A percentile compares a stretch with the other conserved stretches of the same genome.
Conservation (phyloP, 1,140 invertebrate species). For the Patella vulgata region DNA sequence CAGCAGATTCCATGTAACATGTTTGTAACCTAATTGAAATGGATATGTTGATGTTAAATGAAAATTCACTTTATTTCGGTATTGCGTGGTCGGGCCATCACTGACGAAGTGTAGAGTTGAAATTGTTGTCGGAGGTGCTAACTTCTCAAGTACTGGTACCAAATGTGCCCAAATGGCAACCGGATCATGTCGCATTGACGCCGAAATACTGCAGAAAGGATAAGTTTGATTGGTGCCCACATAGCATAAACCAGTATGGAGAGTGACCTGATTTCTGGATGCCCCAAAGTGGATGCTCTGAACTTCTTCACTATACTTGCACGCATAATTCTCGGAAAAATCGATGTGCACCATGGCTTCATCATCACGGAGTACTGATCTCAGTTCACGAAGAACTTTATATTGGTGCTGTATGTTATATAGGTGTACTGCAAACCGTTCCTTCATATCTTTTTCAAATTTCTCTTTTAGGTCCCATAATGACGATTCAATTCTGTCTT, state of each 20-base stretch:
- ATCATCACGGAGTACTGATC: neutral
- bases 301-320: conserved; percentile 29
- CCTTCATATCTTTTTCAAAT: conserved; percentile 6
- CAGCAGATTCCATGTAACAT: conserved; percentile 60
- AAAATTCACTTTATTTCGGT: conserved; percentile 19
- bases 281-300: conserved; percentile 33
- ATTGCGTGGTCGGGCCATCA: conserved; percentile 25
- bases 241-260: conserved; percentile 31
- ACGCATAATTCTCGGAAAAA: conserved; percentile 35
- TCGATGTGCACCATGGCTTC: conserved; percentile 24
- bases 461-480: neutral
- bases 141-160: conserved; percentile 8
- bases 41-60: neutral
- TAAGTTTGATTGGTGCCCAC: neutral
- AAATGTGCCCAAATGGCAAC: conserved; percentile 21
- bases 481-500: neutral
- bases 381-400: neutral
- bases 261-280: conserved; percentile 20
- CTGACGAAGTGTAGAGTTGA: conserved; percentile 14
- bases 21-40: conserved; percentile 15
- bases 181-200: conserved; percentile 11
- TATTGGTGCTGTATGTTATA: conserved; percentile 23
- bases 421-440: conserved; percentile 2
- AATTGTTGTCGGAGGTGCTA: neutral
- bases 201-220: conserved; percentile 14